These are phyloP conservation scores for Chouioia cunea DNA, from an alignment of 2,888 invertebrate genomes.

Conservation along the genomic window DNA sequence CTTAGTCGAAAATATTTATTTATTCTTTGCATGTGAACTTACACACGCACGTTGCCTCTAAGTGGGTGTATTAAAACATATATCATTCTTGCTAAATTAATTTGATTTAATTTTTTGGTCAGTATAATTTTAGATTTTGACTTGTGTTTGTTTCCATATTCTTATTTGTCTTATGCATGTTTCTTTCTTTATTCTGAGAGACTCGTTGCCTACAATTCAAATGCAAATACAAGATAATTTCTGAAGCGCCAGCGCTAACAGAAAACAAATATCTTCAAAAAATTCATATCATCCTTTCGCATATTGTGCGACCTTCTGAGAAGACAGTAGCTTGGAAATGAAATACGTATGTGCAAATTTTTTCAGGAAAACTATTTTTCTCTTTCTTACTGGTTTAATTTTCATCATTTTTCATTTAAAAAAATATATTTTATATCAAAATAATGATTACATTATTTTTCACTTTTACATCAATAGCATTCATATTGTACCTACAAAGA, in stretches of 20 bases:
- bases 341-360: constrained; percentile 18
- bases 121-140: not conserved
- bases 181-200: not conserved
- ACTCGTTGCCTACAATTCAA: constrained; percentile 33
- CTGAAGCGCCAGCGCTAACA: constrained; percentile 25
- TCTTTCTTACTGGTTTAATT: not conserved
- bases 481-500: too few relatives aligned
- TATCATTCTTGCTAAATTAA: too few relatives aligned
- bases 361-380: not conserved
- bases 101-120: not conserved
- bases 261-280: constrained; percentile 43
- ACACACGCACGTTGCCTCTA: too few relatives aligned
- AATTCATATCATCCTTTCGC: constrained; percentile 35
- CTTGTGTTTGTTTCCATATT: not conserved
- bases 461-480: too few relatives aligned
- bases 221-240: constrained; percentile 43
- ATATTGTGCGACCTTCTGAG: constrained; percentile 13
- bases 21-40: too few relatives aligned
- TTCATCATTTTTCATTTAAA: not conserved
- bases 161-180: not conserved
- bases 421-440: too few relatives aligned
- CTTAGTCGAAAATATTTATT: too few relatives aligned
- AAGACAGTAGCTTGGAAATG: not conserved
- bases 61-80: too few relatives aligned
- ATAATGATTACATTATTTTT: too few relatives aligned